A percentile compares a stretch with the other conserved stretches of the same genome.
Evolutionary conservation across 2,113 vertebrate genomes (phyloP).

Genomic region (Oxyruncus cristatus): DNA sequence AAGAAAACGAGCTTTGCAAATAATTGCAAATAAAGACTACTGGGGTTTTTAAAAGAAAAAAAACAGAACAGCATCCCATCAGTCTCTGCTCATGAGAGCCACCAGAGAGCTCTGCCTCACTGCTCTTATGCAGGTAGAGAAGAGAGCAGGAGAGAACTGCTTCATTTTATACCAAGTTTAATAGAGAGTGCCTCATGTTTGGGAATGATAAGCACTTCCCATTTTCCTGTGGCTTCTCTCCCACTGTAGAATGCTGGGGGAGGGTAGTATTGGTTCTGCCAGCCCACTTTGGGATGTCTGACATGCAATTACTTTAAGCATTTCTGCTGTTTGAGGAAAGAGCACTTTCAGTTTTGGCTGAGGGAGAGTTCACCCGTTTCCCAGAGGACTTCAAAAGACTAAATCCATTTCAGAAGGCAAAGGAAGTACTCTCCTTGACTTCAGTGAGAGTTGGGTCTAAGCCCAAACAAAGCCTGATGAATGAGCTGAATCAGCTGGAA

Average conservation of each 20-base stretch:
- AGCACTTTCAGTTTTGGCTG: background rate
- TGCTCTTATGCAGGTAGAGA: background rate
- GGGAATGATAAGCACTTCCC: background rate
- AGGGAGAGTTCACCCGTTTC: background rate
- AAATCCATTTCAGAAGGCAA: background rate
- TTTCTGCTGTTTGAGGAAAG: background rate
- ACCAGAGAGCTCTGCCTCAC: constrained; percentile 47
- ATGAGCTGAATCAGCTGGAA: constrained; percentile 19
- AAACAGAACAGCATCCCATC: no score
- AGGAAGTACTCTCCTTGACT: background rate
- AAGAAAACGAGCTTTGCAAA: background rate
- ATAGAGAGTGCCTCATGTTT: background rate
- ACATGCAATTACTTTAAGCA: background rate
- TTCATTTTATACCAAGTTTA: background rate
- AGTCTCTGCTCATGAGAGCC: background rate
- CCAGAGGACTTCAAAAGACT: background rate
- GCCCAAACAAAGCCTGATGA: background rate
- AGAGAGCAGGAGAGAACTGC: background rate
- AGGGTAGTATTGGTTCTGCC: background rate
- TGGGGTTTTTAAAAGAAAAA: background rate
- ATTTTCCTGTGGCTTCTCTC: background rate
- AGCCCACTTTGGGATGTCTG: background rate
- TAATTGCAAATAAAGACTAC: background rate
- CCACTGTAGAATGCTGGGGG: background rate
- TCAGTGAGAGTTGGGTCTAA: background rate